Evolutionary conservation across 2,113 vertebrate species (phyloP), one percentile per base, ranked within the genome.

Genomic region (Chloropsis cyanopogon): DNA sequence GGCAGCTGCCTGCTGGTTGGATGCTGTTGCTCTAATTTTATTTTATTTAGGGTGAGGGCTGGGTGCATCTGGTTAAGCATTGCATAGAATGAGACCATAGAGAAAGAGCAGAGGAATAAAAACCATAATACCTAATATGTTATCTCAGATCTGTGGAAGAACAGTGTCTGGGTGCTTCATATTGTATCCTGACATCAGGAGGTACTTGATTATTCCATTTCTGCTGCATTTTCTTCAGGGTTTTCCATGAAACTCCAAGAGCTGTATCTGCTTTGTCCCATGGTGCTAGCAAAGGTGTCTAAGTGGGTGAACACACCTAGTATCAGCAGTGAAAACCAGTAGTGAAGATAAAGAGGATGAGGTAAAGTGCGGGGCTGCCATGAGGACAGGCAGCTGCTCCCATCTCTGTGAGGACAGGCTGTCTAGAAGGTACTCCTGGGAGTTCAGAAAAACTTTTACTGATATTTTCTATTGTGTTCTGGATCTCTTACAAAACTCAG

Each of bases 131-230:
- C 31, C 65, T 89, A 21, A 66, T 35, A 6, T 82, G 47, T 64
- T 57, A 52, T 73, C 64, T 82, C 37, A n/a, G 25, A 26, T 57
- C 24, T 2, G 1, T 46, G 71, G 14, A 93, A 57, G 37, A 86
- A 39, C 0, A 1, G 33, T 0, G 0, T 46, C 17, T 52, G 7
- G 23, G 14, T 12, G 5, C 33, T 86, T 81, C 7, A 17, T 66
- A 37, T 29, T 63, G 6, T 78, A n/a, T 39, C 26, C 7, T 59
- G 47, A 14, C 28, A 78, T 39, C 16, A 54, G 5, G 15, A 82
- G 26, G 16, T 84, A 54, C 16, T 42, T 57, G 54, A 20, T 86
- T 84, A 26, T 41, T 83, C 25, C 6, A 25, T 63, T 92, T 61
- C 37, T 86, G 47, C 29, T 82, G n/a, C 17, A 24, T 75, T 75